These are phyloP conservation scores for Otocyon megalotis DNA, from an alignment of 2,113 vertebrate genomes.

Conservation along the genomic window DNA sequence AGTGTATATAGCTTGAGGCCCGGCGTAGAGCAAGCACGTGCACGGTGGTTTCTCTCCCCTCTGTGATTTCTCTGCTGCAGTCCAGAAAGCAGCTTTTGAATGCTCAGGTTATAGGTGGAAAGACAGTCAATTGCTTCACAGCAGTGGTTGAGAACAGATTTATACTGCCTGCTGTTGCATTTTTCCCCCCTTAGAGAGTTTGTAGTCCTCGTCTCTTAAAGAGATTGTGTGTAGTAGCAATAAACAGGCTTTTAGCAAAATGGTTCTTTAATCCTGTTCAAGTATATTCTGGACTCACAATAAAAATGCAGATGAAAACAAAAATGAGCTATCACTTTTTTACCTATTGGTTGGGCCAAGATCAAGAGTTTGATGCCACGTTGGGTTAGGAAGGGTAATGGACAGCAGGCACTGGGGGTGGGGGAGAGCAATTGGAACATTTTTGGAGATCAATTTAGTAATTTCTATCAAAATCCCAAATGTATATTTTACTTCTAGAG, in stretches of 20 bases:
- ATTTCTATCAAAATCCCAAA: background rate
- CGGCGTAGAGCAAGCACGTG: background rate
- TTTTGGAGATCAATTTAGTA: background rate
- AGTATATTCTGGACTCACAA: conserved; percentile 54
- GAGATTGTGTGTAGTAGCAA: conserved; percentile 67
- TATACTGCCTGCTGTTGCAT: conserved; percentile 53
- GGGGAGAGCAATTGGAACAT: background rate
- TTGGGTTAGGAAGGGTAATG: background rate
- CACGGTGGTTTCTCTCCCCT: background rate
- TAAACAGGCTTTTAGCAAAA: conserved; percentile 75
- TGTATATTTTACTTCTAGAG: background rate
- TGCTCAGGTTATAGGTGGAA: conserved; percentile 68
- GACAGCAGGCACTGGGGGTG: background rate
- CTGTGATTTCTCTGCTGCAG: conserved; percentile 47
- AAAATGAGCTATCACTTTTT: conserved; percentile 1
- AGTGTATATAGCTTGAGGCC: background rate
- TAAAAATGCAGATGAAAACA: conserved; percentile 59
- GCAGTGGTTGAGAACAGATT: conserved; percentile 65
- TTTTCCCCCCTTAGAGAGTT: background rate
- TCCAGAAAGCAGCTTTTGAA: conserved; percentile 69
- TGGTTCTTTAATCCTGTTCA: conserved; percentile 73
- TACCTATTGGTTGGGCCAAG: conserved; percentile 13
- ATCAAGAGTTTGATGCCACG: conserved; percentile 20
- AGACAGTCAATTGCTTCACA: conserved; percentile 54
- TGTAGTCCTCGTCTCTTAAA: conserved; percentile 71